phyloP scores from a whole-genome alignment of 2,888 invertebrate genomes.

The Apeira syringaria region DNA sequence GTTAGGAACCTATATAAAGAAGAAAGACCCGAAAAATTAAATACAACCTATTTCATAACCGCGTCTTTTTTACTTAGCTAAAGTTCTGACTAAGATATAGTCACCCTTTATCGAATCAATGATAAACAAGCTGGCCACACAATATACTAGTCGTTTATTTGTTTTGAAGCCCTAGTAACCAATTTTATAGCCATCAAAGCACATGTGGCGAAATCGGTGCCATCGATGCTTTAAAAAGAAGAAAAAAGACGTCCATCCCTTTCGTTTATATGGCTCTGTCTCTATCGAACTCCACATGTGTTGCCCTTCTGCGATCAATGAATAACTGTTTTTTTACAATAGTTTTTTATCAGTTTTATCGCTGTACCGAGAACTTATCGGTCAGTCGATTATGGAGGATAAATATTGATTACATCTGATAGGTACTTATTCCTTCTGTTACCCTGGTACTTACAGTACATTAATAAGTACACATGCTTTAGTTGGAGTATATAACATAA shows the following conservation, averaged over 20 bases:
- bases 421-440: conserved; percentile 11
- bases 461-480: neutral
- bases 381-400: conserved; percentile 21
- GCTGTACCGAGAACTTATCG: conserved; percentile 41
- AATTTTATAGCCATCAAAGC: conserved; percentile 52
- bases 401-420: conserved; percentile 8
- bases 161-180: conserved; percentile 32
- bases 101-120: conserved; percentile 9
- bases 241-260: conserved; percentile 43
- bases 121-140: conserved; percentile 4
- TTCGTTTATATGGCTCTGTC: conserved; percentile 45
- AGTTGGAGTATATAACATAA: no score
- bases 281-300: conserved; percentile 60
- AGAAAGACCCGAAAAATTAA: no score
- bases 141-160: conserved; percentile 24
- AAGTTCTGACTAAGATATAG: conserved; percentile 6
- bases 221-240: conserved; percentile 44
- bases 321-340: conserved; percentile 54
- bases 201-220: conserved; percentile 73
- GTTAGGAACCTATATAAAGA: no score
- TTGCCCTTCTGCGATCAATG: conserved; percentile 67
- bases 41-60: no score
- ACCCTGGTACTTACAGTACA: conserved; percentile 9
- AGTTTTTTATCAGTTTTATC: conserved; percentile 39
- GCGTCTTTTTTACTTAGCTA: no score